These are phyloP conservation scores for Hyles euphorbiae DNA, from an alignment of 1,140 invertebrate species.

Conservation along the genomic window DNA sequence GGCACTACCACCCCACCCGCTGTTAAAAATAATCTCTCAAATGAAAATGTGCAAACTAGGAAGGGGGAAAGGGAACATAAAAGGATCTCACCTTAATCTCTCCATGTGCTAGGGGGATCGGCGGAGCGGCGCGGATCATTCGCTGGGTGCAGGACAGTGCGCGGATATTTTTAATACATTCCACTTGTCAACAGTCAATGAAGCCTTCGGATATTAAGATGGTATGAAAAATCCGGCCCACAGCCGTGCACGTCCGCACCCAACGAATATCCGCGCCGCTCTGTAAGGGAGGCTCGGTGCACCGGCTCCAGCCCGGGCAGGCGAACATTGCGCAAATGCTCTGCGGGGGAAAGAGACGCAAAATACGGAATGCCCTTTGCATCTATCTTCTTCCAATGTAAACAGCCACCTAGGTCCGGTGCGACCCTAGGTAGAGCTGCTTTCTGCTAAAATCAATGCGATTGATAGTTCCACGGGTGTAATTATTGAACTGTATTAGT, in stretches of 20 bases:
- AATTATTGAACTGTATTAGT: no score
- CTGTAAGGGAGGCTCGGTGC: neutral
- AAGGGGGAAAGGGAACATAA: neutral
- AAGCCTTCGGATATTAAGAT: no score
- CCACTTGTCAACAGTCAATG: neutral
- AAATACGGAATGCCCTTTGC: neutral
- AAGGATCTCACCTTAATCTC: neutral
- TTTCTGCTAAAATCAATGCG: constrained; percentile 4
- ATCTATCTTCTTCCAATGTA: neutral
- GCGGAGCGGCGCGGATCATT: constrained; percentile 6
- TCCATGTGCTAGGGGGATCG: neutral
- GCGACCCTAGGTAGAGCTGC: neutral
- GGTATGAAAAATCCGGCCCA: neutral
- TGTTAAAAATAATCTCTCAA: no score
- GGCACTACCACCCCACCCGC: no score
- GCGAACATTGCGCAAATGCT: constrained; percentile 3
- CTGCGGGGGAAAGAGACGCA: neutral
- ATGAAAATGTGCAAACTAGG: neutral
- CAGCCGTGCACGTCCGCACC: constrained; percentile 1
- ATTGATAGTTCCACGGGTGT: neutral
- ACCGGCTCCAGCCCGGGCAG: neutral
- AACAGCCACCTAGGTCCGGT: neutral
- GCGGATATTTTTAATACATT: constrained; percentile 2
- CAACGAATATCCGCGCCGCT: constrained; percentile 6
- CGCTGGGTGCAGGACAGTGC: neutral